phyloP scores from a whole-genome alignment of 2,888 invertebrate species.

The Endomychus coccineus region DNA sequence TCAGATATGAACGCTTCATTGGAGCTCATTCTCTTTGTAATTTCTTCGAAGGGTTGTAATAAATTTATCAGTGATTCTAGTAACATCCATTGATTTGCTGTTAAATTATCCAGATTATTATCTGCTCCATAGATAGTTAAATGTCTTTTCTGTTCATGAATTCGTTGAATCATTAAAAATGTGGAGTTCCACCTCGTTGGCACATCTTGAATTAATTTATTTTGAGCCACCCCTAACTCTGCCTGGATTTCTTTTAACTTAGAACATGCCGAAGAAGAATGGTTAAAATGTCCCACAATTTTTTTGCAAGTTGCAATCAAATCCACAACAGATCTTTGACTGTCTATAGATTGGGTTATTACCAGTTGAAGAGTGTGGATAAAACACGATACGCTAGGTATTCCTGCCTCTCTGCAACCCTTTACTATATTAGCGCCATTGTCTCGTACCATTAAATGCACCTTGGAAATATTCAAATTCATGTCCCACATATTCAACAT shows the following conservation, averaged over 20 bases:
- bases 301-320: constrained; percentile 6
- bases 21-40: constrained; percentile 7
- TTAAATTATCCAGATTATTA: constrained; percentile 7
- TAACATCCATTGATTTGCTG: constrained; percentile 6
- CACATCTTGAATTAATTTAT: constrained; percentile 5
- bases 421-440: constrained; percentile 7
- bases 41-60: constrained; percentile 7
- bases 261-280: constrained; percentile 4
- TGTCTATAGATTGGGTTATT: constrained; percentile 3
- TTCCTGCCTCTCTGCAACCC: constrained; percentile 7
- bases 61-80: constrained; percentile 1
- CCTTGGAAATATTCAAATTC: too few relatives aligned
- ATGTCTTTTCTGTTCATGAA: constrained; percentile 3
- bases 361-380: constrained; percentile 9
- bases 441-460: constrained; percentile 7
- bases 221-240: constrained; percentile 3
- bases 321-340: constrained; percentile 8
- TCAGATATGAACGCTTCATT: constrained; percentile 7
- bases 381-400: constrained; percentile 9
- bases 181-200: constrained; percentile 7
- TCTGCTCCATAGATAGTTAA: constrained; percentile 6
- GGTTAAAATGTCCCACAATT: constrained; percentile 8
- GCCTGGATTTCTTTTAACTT: constrained; percentile 8
- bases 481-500: constrained; percentile 8
- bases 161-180: constrained; percentile 6